Percentiles rank a stretch among this genome's conserved stretches.
Evolutionary conservation across 1,140 invertebrate genomes (phyloP).

Genomic region (Drosophila sp.): DNA sequence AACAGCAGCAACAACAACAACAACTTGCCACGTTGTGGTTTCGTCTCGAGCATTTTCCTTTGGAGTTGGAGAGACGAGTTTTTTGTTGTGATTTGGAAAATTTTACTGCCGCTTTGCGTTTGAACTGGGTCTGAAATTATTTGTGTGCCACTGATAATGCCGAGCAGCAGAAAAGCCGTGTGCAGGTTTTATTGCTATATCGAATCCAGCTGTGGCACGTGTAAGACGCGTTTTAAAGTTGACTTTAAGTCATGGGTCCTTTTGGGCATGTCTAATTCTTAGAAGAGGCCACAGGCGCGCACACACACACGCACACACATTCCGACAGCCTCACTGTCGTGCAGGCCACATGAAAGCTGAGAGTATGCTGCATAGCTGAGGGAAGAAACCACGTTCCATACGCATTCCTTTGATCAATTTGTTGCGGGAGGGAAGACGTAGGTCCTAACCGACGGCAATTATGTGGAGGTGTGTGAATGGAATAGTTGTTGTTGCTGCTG

Average conservation of each 20-base stretch:
- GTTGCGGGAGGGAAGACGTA: not conserved
- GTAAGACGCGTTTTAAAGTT: slow-evolving; percentile 37
- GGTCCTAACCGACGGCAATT: slow-evolving; percentile 26
- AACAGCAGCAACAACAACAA: not conserved
- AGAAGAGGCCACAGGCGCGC: not conserved
- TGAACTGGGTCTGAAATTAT: slow-evolving; percentile 51
- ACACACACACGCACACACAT: not conserved
- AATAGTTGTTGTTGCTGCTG: no score
- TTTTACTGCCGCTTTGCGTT: slow-evolving; percentile 35
- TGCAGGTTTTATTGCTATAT: slow-evolving; percentile 1
- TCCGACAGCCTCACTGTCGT: not conserved
- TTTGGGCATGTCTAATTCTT: slow-evolving; percentile 9
- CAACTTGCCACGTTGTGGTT: slow-evolving; percentile 17
- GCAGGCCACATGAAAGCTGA: slow-evolving; percentile 39
- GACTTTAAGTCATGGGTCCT: slow-evolving; percentile 21
- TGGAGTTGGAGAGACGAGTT: slow-evolving; percentile 39
- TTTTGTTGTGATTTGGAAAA: slow-evolving; percentile 63
- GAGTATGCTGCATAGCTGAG: slow-evolving; percentile 39
- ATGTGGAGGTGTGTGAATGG: slow-evolving; percentile 28
- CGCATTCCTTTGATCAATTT: slow-evolving; percentile 69
- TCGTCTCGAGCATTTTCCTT: slow-evolving; percentile 16
- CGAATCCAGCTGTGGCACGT: slow-evolving; percentile 22
- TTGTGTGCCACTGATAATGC: slow-evolving; percentile 56
- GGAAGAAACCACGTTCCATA: slow-evolving; percentile 36
- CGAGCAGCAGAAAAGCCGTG: slow-evolving; percentile 13